Base-by-base conservation (phyloP, 2,113 vertebrate species). In the Lethenteron reissneri region DNA sequence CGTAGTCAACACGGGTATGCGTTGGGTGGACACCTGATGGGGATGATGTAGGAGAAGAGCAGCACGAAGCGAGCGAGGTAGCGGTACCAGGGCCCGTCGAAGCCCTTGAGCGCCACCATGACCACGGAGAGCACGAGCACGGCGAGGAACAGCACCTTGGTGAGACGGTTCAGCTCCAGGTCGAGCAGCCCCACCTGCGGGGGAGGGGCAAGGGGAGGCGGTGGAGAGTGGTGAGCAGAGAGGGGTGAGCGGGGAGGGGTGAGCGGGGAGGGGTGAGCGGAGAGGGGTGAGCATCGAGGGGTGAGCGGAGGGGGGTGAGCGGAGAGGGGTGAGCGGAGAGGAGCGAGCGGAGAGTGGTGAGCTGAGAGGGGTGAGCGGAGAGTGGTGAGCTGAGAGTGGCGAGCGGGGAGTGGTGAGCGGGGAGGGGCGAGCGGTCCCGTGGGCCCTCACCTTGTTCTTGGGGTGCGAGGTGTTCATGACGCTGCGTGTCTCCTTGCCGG, bases 1-100 rank as follows among this genome's bases (percentile, higher is more conserved):
- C 60, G 17, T 8, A 19, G 60, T 64, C 14, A 25, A 68, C 25
- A 25, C 64, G 10, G 64, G 64, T 10, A 68, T 2, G 11, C n/a
- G 10, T 8, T 25, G 25, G 64, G 64, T 68, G 10, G 64, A 2
- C n/a, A 97, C 94, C 94, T 99, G 82, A 99, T 96, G 0, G 94
- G 94, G 71, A 99, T 99, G 81, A 99, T 97, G 81, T 96, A 96
- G 56, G 92, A 99, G 80, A 99, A 97, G 57, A 99, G 87, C 3
- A 99, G 90, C 9, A 96, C 81, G 71, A 99, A 96, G 57, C 94
- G 83, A 77, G 90, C 91, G 59, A 99, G 85, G 78, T 87, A 96
- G 71, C 89, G 87, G 78, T 90, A 87, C 94, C 94, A 99, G 0
- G 87, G 87, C 9, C 92, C 89, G 73, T 87, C 83, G 72, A 97